Conservation (phyloP, 2,888 invertebrate species). For the Pterostichus madidus region DNA sequence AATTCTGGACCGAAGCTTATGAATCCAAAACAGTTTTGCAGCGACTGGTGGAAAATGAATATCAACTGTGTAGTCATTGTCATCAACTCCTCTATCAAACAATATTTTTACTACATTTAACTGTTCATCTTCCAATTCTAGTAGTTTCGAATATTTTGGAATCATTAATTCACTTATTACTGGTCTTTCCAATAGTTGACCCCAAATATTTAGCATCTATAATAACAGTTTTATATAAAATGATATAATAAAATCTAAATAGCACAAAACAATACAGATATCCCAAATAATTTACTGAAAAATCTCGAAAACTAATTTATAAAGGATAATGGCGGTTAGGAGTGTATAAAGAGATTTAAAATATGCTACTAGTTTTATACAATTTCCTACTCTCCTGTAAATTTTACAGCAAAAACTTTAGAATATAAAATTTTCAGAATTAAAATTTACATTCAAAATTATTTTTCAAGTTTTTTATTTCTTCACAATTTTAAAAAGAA, state of each 20-base stretch:
- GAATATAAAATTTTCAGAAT: no score
- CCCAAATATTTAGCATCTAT: slow-evolving; percentile 61
- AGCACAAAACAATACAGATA: neutral
- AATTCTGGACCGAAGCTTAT: slow-evolving; percentile 83
- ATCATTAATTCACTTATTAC: slow-evolving; percentile 86
- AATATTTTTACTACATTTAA: slow-evolving; percentile 83
- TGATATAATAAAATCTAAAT: slow-evolving; percentile 1
- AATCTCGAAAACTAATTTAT: no score
- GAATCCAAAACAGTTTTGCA: slow-evolving; percentile 86
- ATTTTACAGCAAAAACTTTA: no score
- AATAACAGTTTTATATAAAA: neutral
- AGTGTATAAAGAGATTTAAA: no score
- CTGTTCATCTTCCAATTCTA: slow-evolving; percentile 83
- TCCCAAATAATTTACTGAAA: no score
- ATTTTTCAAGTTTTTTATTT: no score
- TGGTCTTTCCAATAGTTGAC: slow-evolving; percentile 82
- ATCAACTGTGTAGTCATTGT: slow-evolving; percentile 80
- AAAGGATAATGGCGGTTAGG: no score
- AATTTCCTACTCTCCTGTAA: no score
- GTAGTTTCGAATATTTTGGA: slow-evolving; percentile 83
- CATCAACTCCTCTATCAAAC: slow-evolving; percentile 80
- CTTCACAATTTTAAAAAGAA: no score
- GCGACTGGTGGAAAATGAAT: slow-evolving; percentile 87
- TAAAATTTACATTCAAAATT: no score
- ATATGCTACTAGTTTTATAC: no score